Conservation (phyloP, 2,113 vertebrate genomes). For the Pantherophis guttatus region DNA sequence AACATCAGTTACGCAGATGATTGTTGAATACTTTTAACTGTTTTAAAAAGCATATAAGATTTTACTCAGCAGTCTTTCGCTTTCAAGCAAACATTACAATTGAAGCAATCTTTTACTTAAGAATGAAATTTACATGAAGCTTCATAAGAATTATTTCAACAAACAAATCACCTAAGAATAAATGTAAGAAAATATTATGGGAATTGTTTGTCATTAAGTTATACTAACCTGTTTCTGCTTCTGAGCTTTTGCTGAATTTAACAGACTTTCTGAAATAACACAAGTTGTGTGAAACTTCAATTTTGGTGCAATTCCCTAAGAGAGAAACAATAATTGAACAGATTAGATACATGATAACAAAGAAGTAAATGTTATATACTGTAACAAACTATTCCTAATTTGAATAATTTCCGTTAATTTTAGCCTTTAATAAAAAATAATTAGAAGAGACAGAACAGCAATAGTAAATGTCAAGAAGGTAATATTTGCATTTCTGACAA, state of each 20-base stretch:
- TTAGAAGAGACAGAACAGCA: slow-evolving; percentile 70
- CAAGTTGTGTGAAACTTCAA: slow-evolving; percentile 87
- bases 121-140: slow-evolving; percentile 59
- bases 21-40: not conserved
- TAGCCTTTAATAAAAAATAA: slow-evolving; percentile 71
- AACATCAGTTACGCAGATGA: not conserved
- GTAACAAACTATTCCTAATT: too few species aligned
- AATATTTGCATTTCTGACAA: slow-evolving; percentile 72
- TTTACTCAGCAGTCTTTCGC: slow-evolving; percentile 37
- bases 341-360: too few species aligned
- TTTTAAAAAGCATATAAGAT: slow-evolving; percentile 6
- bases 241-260: slow-evolving; percentile 71
- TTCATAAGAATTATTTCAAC: slow-evolving; percentile 44
- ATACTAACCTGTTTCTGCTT: slow-evolving; percentile 72
- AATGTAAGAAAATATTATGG: slow-evolving; percentile 40
- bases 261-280: slow-evolving; percentile 84
- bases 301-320: slow-evolving; percentile 91
- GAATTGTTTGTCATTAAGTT: slow-evolving; percentile 57
- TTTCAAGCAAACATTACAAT: slow-evolving; percentile 39
- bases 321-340: slow-evolving; percentile 63
- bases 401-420: slow-evolving; percentile 41
- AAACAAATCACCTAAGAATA: slow-evolving; percentile 39
- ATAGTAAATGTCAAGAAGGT: slow-evolving; percentile 71
- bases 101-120: slow-evolving; percentile 50
- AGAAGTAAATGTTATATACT: too few species aligned